A percentile compares a stretch with the other conserved stretches of the same genome.
Conservation (phyloP, 2,888 invertebrate genomes). For the Agonopterix arenella region DNA sequence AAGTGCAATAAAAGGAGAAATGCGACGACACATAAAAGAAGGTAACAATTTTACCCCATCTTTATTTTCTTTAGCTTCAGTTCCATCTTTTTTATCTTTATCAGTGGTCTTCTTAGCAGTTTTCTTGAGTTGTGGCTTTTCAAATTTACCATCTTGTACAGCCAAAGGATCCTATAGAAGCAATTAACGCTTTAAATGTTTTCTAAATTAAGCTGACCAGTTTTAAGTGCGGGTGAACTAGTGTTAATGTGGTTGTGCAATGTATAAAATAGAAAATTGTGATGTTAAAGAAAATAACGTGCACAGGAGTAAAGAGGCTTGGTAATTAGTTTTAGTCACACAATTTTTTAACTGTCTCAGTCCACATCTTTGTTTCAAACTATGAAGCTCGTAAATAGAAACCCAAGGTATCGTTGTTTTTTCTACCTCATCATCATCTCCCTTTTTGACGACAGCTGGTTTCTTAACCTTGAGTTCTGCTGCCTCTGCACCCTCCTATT, state of each 20-base stretch:
- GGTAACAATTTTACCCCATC: slow-evolving; percentile 48
- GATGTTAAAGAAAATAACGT: slow-evolving; percentile 24
- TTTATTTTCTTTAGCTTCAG: slow-evolving; percentile 33
- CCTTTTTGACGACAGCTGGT: slow-evolving; percentile 64
- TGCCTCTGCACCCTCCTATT: slow-evolving; percentile 64
- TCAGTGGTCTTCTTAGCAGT: slow-evolving; percentile 55
- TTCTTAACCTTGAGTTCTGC: slow-evolving; percentile 70
- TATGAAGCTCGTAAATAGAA: neutral
- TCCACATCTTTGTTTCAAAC: slow-evolving; percentile 3
- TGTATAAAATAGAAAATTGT: slow-evolving; percentile 20
- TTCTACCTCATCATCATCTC: slow-evolving; percentile 58
- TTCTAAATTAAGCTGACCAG: slow-evolving; percentile 34
- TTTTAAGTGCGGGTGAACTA: slow-evolving; percentile 31
- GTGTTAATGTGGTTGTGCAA: slow-evolving; percentile 47
- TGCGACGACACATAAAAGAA: slow-evolving; percentile 32
- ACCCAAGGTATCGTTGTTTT: slow-evolving; percentile 16
- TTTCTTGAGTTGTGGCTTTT: slow-evolving; percentile 69
- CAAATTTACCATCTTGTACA: slow-evolving; percentile 67
- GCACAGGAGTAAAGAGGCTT: slow-evolving; percentile 22
- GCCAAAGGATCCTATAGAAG: slow-evolving; percentile 64
- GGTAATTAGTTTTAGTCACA: slow-evolving; percentile 27
- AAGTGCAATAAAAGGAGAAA: slow-evolving; percentile 21
- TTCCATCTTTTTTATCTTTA: slow-evolving; percentile 50
- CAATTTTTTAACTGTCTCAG: slow-evolving; percentile 54
- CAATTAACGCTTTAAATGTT: slow-evolving; percentile 44